Percentiles rank a stretch among this genome's conserved stretches.
phyloP scores from a whole-genome alignment of 2,797 vertebrate species.

The Helarctos malayanus region DNA sequence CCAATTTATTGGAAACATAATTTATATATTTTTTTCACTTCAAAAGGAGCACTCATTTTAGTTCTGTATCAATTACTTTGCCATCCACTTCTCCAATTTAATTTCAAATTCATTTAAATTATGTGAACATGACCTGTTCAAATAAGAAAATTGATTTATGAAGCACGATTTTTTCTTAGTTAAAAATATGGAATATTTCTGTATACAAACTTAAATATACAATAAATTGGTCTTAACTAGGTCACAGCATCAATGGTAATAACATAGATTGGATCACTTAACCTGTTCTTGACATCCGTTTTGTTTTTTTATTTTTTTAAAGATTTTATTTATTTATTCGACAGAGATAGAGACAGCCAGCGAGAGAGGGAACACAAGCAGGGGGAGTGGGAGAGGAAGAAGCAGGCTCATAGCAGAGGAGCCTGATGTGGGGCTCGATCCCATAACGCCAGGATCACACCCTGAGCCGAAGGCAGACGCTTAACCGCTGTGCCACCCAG shows the following conservation, averaged over 20 bases:
- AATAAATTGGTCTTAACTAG: not conserved
- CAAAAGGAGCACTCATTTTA: conserved; percentile 56
- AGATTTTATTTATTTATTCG: no score
- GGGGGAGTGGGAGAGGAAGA: no score
- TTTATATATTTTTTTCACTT: conserved; percentile 64
- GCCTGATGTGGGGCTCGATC: no score
- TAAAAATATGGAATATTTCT: conserved; percentile 2
- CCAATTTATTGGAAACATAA: conserved; percentile 12
- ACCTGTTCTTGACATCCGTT: not conserved
- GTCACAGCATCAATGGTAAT: not conserved
- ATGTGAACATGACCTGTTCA: not conserved
- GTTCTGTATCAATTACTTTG: conserved; percentile 31
- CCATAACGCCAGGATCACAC: no score
- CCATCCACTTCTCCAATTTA: not conserved
- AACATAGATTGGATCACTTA: not conserved
- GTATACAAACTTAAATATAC: not conserved
- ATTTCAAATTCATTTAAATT: conserved; percentile 64
- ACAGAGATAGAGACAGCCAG: no score
- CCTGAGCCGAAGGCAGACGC: no score
- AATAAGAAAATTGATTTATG: conserved; percentile 22
- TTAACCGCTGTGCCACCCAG: no score
- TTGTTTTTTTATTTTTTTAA: not conserved
- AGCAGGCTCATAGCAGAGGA: no score
- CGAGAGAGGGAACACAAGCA: no score
- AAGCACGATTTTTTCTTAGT: not conserved